Percentiles rank a stretch among this genome's conserved stretches.
These are phyloP conservation scores for Syngnathus floridae DNA, from an alignment of 2,113 vertebrate species.

Conservation along the genomic window DNA sequence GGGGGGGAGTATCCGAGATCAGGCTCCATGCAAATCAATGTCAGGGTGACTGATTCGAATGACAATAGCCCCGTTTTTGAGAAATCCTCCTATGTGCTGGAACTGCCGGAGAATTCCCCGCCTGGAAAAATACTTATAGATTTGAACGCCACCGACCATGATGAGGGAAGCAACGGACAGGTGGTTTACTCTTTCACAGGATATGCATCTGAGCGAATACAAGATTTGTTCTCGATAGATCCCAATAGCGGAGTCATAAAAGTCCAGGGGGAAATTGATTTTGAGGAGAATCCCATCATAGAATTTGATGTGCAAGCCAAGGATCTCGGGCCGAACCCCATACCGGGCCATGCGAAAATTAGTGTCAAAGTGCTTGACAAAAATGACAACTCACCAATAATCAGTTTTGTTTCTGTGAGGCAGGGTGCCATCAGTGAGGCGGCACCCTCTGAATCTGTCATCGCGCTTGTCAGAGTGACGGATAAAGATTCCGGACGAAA, in stretches of 20 bases:
- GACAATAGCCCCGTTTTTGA: constrained; percentile 97
- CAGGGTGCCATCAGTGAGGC: constrained; percentile 97
- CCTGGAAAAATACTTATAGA: constrained; percentile 87
- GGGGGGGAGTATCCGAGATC: constrained; percentile 92
- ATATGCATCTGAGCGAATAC: constrained; percentile 88
- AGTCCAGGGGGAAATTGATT: constrained; percentile 93
- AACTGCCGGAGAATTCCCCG: constrained; percentile 86
- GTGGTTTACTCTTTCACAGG: constrained; percentile 95
- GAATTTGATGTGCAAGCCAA: constrained; percentile 98
- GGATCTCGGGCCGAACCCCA: constrained; percentile 93
- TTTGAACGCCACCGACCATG: constrained; percentile 92
- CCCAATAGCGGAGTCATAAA: constrained; percentile 88
- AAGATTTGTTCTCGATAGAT: constrained; percentile 94
- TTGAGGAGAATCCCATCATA: constrained; percentile 88
- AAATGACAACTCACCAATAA: constrained; percentile 94
- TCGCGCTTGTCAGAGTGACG: constrained; percentile 90
- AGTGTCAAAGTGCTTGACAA: constrained; percentile 91
- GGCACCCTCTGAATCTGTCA: constrained; percentile 90
- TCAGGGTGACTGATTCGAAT: constrained; percentile 96
- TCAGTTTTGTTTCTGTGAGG: constrained; percentile 92
- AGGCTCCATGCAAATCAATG: constrained; percentile 91
- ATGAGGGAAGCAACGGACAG: constrained; percentile 92
- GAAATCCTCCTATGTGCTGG: constrained; percentile 88
- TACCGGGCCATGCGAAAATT: constrained; percentile 96
- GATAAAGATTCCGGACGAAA: constrained; percentile 95